Conservation (phyloP, 2,113 vertebrate species). For the Dascyllus trimaculatus region DNA sequence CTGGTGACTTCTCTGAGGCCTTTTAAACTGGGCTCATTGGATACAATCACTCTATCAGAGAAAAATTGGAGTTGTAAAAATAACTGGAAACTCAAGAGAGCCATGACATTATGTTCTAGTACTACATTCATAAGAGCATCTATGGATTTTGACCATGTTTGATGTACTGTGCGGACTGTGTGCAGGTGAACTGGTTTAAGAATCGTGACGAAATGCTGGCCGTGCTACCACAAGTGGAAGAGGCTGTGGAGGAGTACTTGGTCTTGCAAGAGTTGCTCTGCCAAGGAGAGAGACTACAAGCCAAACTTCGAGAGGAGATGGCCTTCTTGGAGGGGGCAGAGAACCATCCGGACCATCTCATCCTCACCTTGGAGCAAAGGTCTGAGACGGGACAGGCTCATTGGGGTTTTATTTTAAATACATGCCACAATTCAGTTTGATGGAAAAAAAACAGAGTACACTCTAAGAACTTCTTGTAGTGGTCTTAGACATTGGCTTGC, state of each 20-base stretch:
- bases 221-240: constrained; percentile 94
- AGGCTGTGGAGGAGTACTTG: constrained; percentile 92
- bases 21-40: too few species aligned
- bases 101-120: too few species aligned
- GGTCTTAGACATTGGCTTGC: too few species aligned
- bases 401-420: background rate
- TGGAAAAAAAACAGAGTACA: too few species aligned
- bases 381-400: constrained; percentile 50
- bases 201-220: constrained; percentile 97
- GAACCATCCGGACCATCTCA: constrained; percentile 89
- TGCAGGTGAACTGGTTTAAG: constrained; percentile 99
- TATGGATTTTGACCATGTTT: background rate
- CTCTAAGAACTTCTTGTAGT: too few species aligned
- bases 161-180: background rate
- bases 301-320: constrained; percentile 92
- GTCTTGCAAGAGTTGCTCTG: constrained; percentile 92
- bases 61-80: too few species aligned
- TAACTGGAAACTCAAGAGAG: too few species aligned
- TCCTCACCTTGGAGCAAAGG: constrained; percentile 95
- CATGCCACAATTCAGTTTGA: background rate
- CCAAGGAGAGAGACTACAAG: constrained; percentile 92
- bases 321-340: constrained; percentile 95
- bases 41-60: too few species aligned
- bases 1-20: too few species aligned
- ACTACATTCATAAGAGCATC: too few species aligned